Evolutionary conservation across 2,888 invertebrate genomes (phyloP).

Genomic region (Campoplex capitator): DNA sequence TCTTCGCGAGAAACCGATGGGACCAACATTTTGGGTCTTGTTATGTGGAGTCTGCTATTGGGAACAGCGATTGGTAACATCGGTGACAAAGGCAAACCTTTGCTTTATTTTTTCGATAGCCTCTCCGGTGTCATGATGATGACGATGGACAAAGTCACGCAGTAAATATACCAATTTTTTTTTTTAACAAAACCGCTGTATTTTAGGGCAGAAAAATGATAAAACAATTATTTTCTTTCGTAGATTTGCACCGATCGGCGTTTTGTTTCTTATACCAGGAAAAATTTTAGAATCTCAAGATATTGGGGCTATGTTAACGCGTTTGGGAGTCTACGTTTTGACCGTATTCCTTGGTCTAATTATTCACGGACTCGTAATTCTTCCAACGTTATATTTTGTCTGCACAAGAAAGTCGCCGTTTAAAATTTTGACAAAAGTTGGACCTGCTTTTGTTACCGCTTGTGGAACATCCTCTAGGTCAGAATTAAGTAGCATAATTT

Average conservation of each 20-base stretch:
- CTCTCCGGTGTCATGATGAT: slow-evolving; percentile 97
- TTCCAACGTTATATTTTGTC: slow-evolving; percentile 94
- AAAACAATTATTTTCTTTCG: slow-evolving; percentile 48
- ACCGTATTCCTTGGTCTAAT: slow-evolving; percentile 96
- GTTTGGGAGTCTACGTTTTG: slow-evolving; percentile 95
- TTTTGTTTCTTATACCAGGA: slow-evolving; percentile 94
- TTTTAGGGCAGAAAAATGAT: neutral
- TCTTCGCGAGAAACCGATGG: slow-evolving; percentile 89
- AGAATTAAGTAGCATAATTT: neutral
- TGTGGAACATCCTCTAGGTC: slow-evolving; percentile 95
- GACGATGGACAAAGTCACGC: slow-evolving; percentile 97
- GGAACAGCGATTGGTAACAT: slow-evolving; percentile 95
- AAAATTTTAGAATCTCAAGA: slow-evolving; percentile 96
- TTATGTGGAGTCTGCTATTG: slow-evolving; percentile 92
- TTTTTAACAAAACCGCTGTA: neutral
- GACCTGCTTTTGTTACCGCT: slow-evolving; percentile 97
- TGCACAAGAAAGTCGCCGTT: slow-evolving; percentile 93
- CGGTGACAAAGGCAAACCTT: slow-evolving; percentile 90
- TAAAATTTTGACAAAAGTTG: slow-evolving; percentile 91
- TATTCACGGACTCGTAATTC: slow-evolving; percentile 95
- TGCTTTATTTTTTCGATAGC: slow-evolving; percentile 93
- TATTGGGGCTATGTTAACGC: slow-evolving; percentile 92
- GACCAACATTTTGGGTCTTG: slow-evolving; percentile 94
- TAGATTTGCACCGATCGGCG: slow-evolving; percentile 95
- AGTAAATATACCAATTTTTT: slow-evolving; percentile 86